Evolutionary conservation across 2,797 vertebrate genomes (phyloP).

Genomic region (Liasis olivaceus): DNA sequence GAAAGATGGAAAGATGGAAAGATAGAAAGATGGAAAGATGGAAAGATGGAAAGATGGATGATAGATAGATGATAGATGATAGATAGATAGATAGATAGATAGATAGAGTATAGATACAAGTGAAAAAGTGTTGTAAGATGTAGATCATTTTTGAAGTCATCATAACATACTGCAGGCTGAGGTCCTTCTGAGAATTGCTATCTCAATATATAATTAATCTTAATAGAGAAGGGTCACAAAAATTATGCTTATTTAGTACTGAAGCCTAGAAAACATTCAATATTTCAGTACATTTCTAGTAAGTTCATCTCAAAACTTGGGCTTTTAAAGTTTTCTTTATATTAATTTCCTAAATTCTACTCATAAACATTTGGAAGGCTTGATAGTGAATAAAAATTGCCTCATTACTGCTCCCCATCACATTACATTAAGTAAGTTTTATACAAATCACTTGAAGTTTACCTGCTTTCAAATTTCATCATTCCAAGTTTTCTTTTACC

Average conservation of each 20-base stretch:
- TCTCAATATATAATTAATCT: constrained; percentile 10
- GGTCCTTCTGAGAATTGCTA: neutral
- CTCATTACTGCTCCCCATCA: constrained; percentile 34
- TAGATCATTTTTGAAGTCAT: neutral
- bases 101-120: neutral
- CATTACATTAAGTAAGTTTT: constrained; percentile 17
- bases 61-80: neutral
- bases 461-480: constrained; percentile 39
- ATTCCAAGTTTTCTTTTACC: constrained; percentile 29
- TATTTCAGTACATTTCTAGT: constrained; percentile 17
- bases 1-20: neutral
- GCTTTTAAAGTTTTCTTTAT: constrained; percentile 21
- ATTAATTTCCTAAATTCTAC: constrained; percentile 10
- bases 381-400: constrained; percentile 18
- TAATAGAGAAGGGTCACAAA: neutral
- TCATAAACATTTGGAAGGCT: constrained; percentile 23
- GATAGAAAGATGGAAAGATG: neutral
- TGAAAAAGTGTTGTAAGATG: neutral
- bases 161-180: neutral
- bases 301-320: constrained; percentile 42
- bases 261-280: neutral
- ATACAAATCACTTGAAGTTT: constrained; percentile 41
- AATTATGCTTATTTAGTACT: neutral
- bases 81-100: neutral
- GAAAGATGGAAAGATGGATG: too few species aligned